Base-by-base conservation (phyloP, 2,113 vertebrate species). In the Catharus minimus region DNA sequence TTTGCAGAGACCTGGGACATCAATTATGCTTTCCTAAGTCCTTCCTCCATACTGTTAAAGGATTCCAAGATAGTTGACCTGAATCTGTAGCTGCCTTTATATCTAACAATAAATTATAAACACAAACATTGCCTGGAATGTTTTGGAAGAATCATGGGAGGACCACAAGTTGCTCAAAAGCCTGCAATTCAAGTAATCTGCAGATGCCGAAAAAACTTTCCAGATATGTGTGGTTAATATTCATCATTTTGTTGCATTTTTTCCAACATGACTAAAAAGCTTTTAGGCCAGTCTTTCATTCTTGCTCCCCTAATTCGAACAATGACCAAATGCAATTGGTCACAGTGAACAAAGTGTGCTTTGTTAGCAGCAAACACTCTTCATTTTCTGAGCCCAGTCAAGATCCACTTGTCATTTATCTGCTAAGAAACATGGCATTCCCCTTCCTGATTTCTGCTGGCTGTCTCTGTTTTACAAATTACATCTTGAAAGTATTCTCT, bases 181-280 rank as follows among this genome's bases (percentile, higher is more conserved):
- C 13, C 62, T 92, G 72, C 41, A 91, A 88, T 71, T 94, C 82
- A 88, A 89, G 89, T 83, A 89, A 94, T 78, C 61, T 71, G 82
- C 90, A 88, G 82, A 94, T 13, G 5, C 44, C 47, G 80, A 90
- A 89, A 86, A 93, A 95, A 28, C 28, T 86, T 93, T 87, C 89
- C 89, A 94, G 89, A 94, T 72, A 94, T 81, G 39, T 94, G 91
- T 92, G 82, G 86, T 95, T 93, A 94, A 91, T 95, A 96, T 91
- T 94, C 77, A 82, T 89, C 75, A 2, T 88, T 86, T 82, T 62
- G 55, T 73, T 38, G 58, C 90, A 93, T 96, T 95, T 95, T 94
- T 95, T 93, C 86, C 94, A 88, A 46, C 38, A 83, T 94, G 79
- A 95, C 85, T 77, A 95, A 91, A 88, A 68, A 87, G 41, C 17